phyloP scores from a whole-genome alignment of 2,113 vertebrate genomes.

The Dromas ardeola region DNA sequence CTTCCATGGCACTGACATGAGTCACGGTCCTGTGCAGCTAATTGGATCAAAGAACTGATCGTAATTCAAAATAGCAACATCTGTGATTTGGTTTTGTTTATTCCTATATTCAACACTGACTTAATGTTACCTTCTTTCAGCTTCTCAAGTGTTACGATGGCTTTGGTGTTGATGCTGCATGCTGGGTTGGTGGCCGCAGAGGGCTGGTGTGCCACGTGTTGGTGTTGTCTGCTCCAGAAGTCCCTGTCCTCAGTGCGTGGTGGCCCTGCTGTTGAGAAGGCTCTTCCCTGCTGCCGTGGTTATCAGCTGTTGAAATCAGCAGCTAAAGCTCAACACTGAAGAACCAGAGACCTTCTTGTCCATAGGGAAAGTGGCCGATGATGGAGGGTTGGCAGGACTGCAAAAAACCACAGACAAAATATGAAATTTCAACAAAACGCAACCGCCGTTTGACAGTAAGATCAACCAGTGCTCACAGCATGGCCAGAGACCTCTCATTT shows the following conservation, averaged over 20 bases:
- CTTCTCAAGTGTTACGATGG: not conserved
- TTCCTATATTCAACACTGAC: not conserved
- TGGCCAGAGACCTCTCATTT: not conserved
- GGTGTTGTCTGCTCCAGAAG: not conserved
- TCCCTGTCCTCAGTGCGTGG: not conserved
- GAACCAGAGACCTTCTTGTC: not conserved
- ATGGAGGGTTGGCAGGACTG: not conserved
- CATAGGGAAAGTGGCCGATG: fast-evolving
- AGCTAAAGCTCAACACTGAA: not conserved
- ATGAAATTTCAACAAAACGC: not conserved
- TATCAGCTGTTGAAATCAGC: not conserved
- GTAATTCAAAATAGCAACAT: not conserved
- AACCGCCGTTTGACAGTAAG: not conserved
- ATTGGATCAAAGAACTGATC: not conserved
- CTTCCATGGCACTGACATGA: not conserved
- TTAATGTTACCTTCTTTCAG: not conserved
- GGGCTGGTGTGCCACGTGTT: no score
- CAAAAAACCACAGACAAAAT: not conserved
- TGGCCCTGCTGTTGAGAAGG: not conserved
- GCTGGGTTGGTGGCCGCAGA: not conserved
- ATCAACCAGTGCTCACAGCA: fast-evolving
- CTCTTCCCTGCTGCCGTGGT: not conserved
- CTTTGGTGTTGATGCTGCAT: not conserved
- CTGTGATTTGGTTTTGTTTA: not conserved
- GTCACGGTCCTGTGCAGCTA: fast-evolving